Conservation (phyloP, 2,113 vertebrate genomes). For the Rattus norvegicus region DNA sequence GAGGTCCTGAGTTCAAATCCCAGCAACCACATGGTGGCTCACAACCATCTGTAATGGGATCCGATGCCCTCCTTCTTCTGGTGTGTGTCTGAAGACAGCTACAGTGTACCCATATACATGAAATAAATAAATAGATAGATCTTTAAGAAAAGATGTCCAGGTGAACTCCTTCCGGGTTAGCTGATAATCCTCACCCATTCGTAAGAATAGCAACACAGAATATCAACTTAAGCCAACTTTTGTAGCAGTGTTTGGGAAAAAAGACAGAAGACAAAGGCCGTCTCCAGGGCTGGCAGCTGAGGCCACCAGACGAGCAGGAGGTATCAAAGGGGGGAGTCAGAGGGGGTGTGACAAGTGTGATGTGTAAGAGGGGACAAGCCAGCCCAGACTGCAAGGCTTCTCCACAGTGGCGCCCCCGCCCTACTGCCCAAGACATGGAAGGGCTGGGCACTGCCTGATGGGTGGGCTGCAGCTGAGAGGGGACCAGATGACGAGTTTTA, state of each 20-base stretch:
- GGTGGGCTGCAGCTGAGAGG: neutral
- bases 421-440: neutral
- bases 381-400: neutral
- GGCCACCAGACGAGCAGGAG: too few species aligned
- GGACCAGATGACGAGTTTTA: neutral
- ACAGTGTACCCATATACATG: too few species aligned
- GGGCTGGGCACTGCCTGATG: too few species aligned
- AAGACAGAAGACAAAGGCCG: neutral
- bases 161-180: neutral
- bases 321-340: neutral
- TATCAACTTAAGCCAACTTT: neutral
- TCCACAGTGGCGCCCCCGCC: neutral
- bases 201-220: neutral
- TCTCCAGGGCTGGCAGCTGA: neutral
- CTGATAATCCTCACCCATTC: neutral
- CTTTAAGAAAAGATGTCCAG: too few species aligned
- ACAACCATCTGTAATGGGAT: too few species aligned
- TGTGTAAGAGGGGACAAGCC: neutral
- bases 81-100: too few species aligned
- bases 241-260: neutral
- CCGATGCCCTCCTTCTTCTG: too few species aligned
- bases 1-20: too few species aligned
- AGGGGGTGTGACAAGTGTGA: neutral
- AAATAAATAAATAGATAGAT: too few species aligned
- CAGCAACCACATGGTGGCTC: too few species aligned